Evolutionary conservation across 2,113 vertebrate genomes (phyloP).

Genomic region (Nothocercus nigrocapillus): DNA sequence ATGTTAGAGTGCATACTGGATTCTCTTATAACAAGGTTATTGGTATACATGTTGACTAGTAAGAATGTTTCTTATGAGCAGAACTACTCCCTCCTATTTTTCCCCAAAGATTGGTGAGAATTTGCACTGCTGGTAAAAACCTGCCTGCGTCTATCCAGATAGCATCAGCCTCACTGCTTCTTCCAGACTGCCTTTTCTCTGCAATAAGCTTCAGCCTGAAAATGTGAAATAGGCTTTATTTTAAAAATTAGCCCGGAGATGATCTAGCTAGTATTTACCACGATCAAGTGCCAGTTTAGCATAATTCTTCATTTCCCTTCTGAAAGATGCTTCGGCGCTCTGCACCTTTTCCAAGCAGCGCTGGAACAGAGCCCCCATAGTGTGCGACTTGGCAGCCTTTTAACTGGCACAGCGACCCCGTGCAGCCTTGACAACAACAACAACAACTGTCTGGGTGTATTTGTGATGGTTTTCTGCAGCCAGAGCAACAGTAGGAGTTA

Average conservation of each 20-base stretch:
- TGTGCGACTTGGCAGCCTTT: neutral
- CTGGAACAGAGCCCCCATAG: fast-evolving
- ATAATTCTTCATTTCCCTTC: neutral
- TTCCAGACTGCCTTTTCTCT: neutral
- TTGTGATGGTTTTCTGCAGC: neutral
- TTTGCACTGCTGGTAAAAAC: neutral
- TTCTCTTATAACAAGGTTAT: neutral
- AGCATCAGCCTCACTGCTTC: neutral
- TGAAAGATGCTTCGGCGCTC: neutral
- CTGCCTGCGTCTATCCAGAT: neutral
- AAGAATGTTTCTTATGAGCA: neutral
- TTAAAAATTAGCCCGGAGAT: neutral
- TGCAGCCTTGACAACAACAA: fast-evolving
- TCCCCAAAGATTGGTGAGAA: neutral
- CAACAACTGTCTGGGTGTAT: neutral
- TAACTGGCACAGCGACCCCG: neutral
- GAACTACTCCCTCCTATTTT: neutral
- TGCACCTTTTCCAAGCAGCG: neutral
- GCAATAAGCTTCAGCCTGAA: neutral
- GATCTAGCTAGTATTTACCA: neutral
- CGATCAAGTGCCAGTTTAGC: neutral
- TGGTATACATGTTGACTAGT: neutral
- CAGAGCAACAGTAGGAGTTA: neutral
- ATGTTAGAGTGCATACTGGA: neutral
- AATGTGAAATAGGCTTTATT: neutral